These are phyloP conservation scores for Erythrocercus mccallii DNA, from an alignment of 2,113 vertebrate species.

Conservation along the genomic window DNA sequence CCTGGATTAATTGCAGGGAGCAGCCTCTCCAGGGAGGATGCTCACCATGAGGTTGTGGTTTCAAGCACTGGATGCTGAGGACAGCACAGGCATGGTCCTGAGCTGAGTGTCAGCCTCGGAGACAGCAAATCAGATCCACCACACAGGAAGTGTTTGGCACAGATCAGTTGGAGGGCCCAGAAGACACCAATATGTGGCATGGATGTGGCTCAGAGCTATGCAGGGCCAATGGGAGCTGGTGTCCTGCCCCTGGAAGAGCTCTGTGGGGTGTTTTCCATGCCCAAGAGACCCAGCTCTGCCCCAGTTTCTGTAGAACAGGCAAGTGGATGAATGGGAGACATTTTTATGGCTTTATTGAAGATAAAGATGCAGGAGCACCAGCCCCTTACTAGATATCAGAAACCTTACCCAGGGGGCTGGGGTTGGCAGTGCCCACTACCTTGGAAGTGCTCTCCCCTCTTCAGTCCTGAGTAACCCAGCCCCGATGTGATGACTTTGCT, in stretches of 20 bases:
- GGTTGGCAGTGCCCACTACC: neutral
- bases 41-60: neutral
- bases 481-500: neutral
- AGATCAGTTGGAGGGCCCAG: neutral
- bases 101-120: neutral
- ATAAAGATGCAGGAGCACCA: neutral
- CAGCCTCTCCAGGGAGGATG: neutral
- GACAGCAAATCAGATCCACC: neutral
- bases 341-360: neutral
- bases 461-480: neutral
- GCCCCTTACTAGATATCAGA: neutral
- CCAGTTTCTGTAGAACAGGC: neutral
- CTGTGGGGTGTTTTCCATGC: neutral
- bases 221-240: neutral
- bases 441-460: neutral
- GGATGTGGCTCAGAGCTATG: accelerated
- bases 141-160: accelerated
- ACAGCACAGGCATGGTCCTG: neutral
- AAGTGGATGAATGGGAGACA: neutral
- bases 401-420: neutral
- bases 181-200: neutral
- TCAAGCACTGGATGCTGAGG: neutral
- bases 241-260: neutral
- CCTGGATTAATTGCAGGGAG: slow-evolving; percentile 36
- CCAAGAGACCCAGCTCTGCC: neutral